Base-by-base conservation (phyloP, 2,888 invertebrate genomes). In the Augochlorella aurata region DNA sequence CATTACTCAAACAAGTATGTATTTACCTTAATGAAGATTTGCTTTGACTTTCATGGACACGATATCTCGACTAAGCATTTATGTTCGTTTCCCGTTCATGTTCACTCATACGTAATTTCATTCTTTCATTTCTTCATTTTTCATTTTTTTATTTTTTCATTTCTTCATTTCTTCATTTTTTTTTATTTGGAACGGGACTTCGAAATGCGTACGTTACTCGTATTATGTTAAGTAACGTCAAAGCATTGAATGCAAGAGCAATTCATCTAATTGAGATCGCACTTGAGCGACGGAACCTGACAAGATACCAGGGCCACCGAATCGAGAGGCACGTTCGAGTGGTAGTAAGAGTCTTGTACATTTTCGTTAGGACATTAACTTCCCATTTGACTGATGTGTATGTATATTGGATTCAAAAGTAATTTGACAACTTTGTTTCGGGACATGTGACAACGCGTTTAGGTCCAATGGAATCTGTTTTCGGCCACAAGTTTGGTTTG, bases 381-480 rank as follows among this genome's bases (percentile, higher is more conserved):
- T 24, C 16, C 14, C 58, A 21, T 8, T 21, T 24, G 7, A 2
- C 24, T 7, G 14, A 58, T 24, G 7, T 24, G 54, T 14, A 52
- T 5, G 24, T 54, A 1, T 7, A 14, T 58, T 58, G 8, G 29
- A 58, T 29, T 0, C 24, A 0, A 0, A 58, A 24, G 18, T n/a
- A 50, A n/a, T 44, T 49, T 8, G 18, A 3, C 14, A 49, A 47
- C 9, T 4, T 10, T 44, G 21, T 49, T 50, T 71, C 1, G 5
- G 24, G 44, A 5, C 2, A 50, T 16, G 10, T 12, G 24, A 16
- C n/a, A 14, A 10, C 18, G 47, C 29, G 14, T 50, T 89, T 21
- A 96, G 96, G 96, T 96, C 49, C 97, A 97, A 90, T 97, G 97
- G 96, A 97, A 97, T 94, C 94, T 97, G 70, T 97, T 97, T 87